Evolutionary conservation across 2,797 vertebrate genomes (phyloP), one percentile per base, ranked within the genome.

Genomic region (Platalea minor): DNA sequence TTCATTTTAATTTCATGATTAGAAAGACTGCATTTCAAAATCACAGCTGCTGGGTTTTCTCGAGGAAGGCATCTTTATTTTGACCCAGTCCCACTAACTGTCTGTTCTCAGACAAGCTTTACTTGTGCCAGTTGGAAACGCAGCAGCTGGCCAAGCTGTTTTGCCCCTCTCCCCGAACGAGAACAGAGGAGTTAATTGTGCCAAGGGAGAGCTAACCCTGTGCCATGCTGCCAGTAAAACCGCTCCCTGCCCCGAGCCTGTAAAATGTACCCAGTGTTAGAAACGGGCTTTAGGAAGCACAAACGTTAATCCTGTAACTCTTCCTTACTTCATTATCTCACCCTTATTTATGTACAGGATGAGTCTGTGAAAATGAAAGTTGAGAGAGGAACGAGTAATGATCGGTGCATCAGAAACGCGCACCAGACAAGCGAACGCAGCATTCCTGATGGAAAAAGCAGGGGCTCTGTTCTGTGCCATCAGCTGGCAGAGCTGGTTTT

Each of bases 281-380:
- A 81, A 69, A 93, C 7, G n/a, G 82, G 73, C 95, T 95, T 70
- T 88, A 76, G 61, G 80, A 92, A 88, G 79, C 85, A 91, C 31
- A 60, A 29, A 84, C 29, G 26, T 70, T 68, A 46, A 17, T 23
- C 45, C 57, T 90, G 50, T 68, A 88, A 82, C 37, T 93, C 72
- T 31, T 41, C 18, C 70, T 84, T 51, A 29, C 61, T 75, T 90
- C 45, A 43, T 23, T 67, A 35, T 53, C 68, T 94, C 91, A 60
- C 80, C 56, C 72, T 60, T 74, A 17, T 60, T 12, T 60, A 79
- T 37, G n/a, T 6, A 39, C 59, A 85, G 75, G 19, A 48, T 23
- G 73, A 92, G 54, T 16, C 88, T 78, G 85, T 85, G 87, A 87
- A 96, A 95, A 86, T 88, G 86, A 59, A 85, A 88, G 61, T 50